Evolutionary conservation across 2,113 vertebrate species (phyloP), one percentile per base, ranked within the genome.

Genomic region (Chaetodon auriga): DNA sequence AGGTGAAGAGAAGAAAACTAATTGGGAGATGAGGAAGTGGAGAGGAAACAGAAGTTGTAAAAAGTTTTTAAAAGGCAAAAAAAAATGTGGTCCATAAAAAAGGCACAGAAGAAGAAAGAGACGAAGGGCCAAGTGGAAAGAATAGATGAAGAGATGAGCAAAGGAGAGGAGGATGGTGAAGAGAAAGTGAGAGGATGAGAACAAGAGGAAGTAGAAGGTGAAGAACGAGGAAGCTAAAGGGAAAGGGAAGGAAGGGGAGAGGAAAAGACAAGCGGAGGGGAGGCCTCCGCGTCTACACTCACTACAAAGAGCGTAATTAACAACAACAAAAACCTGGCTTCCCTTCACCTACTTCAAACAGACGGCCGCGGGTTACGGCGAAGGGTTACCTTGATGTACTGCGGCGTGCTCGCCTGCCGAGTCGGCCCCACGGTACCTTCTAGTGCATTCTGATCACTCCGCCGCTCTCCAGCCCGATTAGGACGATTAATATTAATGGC

Each of bases 401-500:
- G 2, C 78, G 16, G 69, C n/a, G 48, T 3, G 72, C 78, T 45
- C 65, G 75, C 82, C 69, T 3, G 75, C 74, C 57, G 53, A 49
- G 70, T 48, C 48, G 35, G 30, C 55, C 65, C 78, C 53, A 12
- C 62, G 7, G 78, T 43, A 88, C 83, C 85, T 87, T 49, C 53
- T 68, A 23, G 5, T 71, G 84, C 68, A 81, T 89, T 80, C 83
- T 68, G 88, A 90, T 91, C 90, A 79, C 72, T 38, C 18, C 54
- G 70, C 58, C 9, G 58, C 79, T 83, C 85, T 89, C 85, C 85
- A 51, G 84, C 89, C 79, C 86, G 87, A 90, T 93, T 89, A 90
- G 87, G 68, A 64, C 61, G 71, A 93, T 94, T 92, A 94, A 95
- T 95, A 95, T 94, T 93, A 92, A 94, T 91, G 82, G n/a, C 78